A percentile compares a stretch with the other conserved stretches of the same genome.
Evolutionary conservation across 2,888 invertebrate species (phyloP).

Genomic region (Aelia acuminata): DNA sequence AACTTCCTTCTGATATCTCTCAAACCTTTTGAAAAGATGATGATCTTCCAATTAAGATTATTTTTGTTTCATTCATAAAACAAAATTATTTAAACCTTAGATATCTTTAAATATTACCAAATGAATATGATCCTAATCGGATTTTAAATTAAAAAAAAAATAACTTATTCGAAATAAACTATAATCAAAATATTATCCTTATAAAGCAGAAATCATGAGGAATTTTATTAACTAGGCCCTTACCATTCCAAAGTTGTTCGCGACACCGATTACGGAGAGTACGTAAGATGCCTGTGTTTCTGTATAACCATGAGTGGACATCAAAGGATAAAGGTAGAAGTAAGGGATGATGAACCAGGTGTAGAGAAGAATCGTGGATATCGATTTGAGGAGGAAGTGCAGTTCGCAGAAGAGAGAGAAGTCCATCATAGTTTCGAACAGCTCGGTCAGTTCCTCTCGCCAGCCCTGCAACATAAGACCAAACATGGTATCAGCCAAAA

Average conservation of each 20-base stretch:
- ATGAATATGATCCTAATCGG: too few relatives aligned
- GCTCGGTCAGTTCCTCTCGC: conserved; percentile 78
- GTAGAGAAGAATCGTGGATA: conserved; percentile 90
- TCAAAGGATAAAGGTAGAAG: conserved; percentile 91
- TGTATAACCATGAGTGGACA: conserved; percentile 79
- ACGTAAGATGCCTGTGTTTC: conserved; percentile 84
- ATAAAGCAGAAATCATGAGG: too few relatives aligned
- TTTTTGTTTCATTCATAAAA: too few relatives aligned
- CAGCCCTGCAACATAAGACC: conserved; percentile 76
- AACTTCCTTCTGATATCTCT: too few relatives aligned
- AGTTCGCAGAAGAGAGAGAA: conserved; percentile 83
- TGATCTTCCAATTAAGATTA: too few relatives aligned
- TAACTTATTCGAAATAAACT: neutral
- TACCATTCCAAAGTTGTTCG: conserved; percentile 92
- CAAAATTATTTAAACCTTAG: too few relatives aligned
- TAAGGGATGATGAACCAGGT: conserved; percentile 96
- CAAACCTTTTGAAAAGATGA: too few relatives aligned
- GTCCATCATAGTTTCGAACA: conserved; percentile 82
- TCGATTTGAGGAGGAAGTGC: conserved; percentile 84
- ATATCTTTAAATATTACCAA: too few relatives aligned
- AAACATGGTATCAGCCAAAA: too few relatives aligned
- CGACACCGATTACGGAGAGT: conserved; percentile 88
- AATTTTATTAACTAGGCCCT: conserved; percentile 68
- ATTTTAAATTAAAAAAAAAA: neutral
- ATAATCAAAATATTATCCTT: too few relatives aligned